A percentile compares a stretch with the other conserved stretches of the same genome.
Evolutionary conservation across 2,888 invertebrate species (phyloP).

Genomic region (Drosophila phalerata): DNA sequence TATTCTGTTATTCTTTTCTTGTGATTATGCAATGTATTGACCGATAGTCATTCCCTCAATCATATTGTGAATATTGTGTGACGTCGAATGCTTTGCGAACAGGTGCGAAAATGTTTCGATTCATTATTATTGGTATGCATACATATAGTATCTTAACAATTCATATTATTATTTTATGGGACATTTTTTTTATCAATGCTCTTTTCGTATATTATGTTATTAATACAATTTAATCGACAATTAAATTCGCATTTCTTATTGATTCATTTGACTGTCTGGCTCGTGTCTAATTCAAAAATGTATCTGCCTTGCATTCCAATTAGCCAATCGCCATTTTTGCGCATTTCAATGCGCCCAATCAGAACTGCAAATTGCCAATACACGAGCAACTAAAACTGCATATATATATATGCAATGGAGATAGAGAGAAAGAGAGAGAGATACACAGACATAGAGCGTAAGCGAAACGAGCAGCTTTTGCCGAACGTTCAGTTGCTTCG

Average conservation of each 20-base stretch:
- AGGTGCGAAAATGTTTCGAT: conserved; percentile 42
- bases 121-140: not conserved
- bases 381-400: conserved; percentile 5
- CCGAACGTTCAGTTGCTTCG: conserved; percentile 19
- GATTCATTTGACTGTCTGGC: conserved; percentile 27
- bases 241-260: conserved; percentile 34
- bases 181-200: conserved; percentile 20
- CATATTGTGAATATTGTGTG: conserved; percentile 13
- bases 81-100: conserved; percentile 12
- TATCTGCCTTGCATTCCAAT: conserved; percentile 40
- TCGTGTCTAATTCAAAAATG: conserved; percentile 34
- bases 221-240: conserved; percentile 15
- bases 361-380: conserved; percentile 45
- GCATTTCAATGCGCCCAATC: conserved; percentile 62
- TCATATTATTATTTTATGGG: conserved; percentile 9
- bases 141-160: conserved; percentile 1
- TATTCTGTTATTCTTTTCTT: conserved; percentile 43
- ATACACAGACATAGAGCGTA: not conserved
- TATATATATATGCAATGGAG: conserved; percentile 3
- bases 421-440: not conserved
- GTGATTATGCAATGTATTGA: conserved; percentile 64
- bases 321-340: conserved; percentile 64
- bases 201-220: conserved; percentile 2
- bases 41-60: conserved; percentile 38
- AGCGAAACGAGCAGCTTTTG: conserved; percentile 13